phyloP scores from a whole-genome alignment of 2,797 vertebrate species.

The Alfaro cultratus region DNA sequence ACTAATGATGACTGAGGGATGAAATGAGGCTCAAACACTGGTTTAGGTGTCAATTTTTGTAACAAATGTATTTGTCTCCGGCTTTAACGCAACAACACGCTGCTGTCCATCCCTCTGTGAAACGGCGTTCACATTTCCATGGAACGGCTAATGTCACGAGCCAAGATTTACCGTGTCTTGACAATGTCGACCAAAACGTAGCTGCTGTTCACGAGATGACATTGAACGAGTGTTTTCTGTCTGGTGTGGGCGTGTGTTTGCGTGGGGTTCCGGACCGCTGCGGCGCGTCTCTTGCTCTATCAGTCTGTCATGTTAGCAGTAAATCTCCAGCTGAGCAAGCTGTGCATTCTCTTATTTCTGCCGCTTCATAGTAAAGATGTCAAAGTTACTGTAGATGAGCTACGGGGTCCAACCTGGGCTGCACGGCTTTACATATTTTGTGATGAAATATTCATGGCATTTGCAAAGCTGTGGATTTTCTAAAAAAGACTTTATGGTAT shows the following conservation, averaged over 20 bases:
- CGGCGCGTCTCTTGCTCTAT: slow-evolving; percentile 9
- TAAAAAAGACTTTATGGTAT: slow-evolving; percentile 17
- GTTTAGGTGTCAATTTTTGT: background rate
- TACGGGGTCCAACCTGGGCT: slow-evolving; percentile 35
- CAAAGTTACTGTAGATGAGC: slow-evolving; percentile 47
- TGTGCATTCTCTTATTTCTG: slow-evolving; percentile 26
- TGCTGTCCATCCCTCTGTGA: background rate
- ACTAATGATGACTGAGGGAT: background rate
- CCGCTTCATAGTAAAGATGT: slow-evolving; percentile 60
- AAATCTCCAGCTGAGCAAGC: slow-evolving; percentile 27
- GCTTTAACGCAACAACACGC: background rate
- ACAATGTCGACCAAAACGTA: background rate
- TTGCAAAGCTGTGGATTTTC: slow-evolving; percentile 48
- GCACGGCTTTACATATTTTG: slow-evolving; percentile 48
- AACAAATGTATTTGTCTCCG: background rate
- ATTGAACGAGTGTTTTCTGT: background rate
- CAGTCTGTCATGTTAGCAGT: slow-evolving; percentile 32
- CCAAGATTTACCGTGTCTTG: background rate
- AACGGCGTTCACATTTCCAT: background rate
- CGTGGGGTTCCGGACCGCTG: background rate
- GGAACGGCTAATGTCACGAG: background rate
- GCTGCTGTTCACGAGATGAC: background rate
- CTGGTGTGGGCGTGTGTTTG: slow-evolving; percentile 5
- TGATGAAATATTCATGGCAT: slow-evolving; percentile 73
- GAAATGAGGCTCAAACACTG: background rate